Conservation (phyloP, 2,113 vertebrate genomes). For the Rhinoderma darwinii region DNA sequence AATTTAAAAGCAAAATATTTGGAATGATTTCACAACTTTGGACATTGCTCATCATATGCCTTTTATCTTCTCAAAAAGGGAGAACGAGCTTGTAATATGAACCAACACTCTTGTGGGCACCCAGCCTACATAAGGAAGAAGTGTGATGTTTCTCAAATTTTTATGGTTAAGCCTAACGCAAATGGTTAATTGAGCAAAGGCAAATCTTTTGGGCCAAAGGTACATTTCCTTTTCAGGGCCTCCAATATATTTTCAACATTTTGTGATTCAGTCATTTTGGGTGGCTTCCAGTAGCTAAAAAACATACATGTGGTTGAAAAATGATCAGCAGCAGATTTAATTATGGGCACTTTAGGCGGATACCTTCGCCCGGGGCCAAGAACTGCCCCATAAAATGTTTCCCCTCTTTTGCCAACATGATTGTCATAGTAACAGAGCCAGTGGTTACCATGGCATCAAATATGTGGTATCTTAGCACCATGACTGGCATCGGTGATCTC, state of each 20-base stretch:
- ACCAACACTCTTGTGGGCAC: not conserved
- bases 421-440: conserved; percentile 13
- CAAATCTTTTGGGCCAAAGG: not conserved
- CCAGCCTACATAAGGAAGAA: not conserved
- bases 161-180: not conserved
- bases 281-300: conserved; percentile 5
- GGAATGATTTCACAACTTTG: not conserved
- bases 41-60: not conserved
- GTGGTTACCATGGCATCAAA: conserved; percentile 9
- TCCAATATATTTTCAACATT: conserved; percentile 14
- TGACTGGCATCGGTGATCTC: not conserved
- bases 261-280: conserved; percentile 24
- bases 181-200: conserved; percentile 11
- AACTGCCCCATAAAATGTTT: conserved; percentile 26
- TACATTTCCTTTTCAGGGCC: not conserved
- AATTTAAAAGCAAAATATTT: not conserved
- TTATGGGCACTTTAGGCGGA: conserved; percentile 1
- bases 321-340: conserved; percentile 14
- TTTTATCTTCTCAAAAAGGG: not conserved
- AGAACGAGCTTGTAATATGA: not conserved
- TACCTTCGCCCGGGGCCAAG: conserved; percentile 17
- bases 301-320: conserved; percentile 28
- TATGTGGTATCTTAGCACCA: conserved; percentile 11
- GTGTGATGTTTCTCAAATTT: not conserved
- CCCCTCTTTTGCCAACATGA: conserved; percentile 18